Evolutionary conservation across 2,113 vertebrate species (phyloP).

Genomic region (Pteronura brasiliensis): DNA sequence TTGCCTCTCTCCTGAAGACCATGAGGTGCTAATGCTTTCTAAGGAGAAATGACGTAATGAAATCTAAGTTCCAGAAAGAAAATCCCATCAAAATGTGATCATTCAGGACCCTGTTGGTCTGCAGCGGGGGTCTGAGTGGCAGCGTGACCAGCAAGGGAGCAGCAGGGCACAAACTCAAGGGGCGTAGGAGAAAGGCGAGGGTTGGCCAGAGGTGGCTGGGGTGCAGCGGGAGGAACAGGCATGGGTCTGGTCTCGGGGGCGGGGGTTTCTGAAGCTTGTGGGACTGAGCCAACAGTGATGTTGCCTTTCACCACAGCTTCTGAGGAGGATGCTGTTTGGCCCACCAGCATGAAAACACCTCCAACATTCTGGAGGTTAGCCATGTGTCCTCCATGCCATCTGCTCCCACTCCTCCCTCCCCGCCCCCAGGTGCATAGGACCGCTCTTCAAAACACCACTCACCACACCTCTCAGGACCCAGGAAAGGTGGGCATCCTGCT

Average conservation of each 20-base stretch:
- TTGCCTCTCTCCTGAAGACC: neutral
- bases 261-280: neutral
- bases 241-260: neutral
- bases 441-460: neutral
- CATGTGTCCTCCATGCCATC: neutral
- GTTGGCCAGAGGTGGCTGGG: neutral
- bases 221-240: neutral
- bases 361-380: neutral
- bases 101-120: neutral
- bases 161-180: neutral
- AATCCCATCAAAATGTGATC: neutral
- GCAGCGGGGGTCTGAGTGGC: neutral
- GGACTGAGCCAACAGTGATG: neutral
- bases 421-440: no score
- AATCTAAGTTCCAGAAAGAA: constrained; percentile 16
- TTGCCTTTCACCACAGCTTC: neutral
- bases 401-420: neutral
- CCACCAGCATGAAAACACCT: neutral
- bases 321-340: neutral
- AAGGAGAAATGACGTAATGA: neutral
- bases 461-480: fast-evolving
- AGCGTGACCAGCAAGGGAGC: fast-evolving
- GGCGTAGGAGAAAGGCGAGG: fast-evolving
- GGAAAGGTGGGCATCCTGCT: neutral
- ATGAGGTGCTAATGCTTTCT: neutral